These are phyloP conservation scores for Archaeoteleia sp. DNA, from an alignment of 2,888 invertebrate species.

Conservation along the genomic window DNA sequence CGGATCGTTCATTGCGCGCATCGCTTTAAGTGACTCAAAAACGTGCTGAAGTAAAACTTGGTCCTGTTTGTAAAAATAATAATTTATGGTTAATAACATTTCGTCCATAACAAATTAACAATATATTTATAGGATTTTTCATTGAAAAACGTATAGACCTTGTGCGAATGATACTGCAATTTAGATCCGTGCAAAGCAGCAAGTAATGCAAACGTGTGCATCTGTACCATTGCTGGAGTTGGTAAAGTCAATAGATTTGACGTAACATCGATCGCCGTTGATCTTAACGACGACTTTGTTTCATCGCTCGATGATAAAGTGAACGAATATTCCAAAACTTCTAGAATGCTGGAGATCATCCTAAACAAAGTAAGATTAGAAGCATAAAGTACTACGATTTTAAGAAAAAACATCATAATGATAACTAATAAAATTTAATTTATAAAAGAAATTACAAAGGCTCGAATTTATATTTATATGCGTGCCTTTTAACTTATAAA, in stretches of 20 bases:
- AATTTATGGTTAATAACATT: neutral
- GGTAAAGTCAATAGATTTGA: conserved; percentile 82
- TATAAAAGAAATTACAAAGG: too few relatives aligned
- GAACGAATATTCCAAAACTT: conserved; percentile 85
- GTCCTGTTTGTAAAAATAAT: conserved; percentile 78
- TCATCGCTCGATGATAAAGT: conserved; percentile 77
- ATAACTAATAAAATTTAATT: too few relatives aligned
- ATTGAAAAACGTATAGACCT: conserved; percentile 76
- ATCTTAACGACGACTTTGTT: conserved; percentile 75
- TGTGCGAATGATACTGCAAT: conserved; percentile 88
- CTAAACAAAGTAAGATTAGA: too few relatives aligned
- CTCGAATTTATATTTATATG: too few relatives aligned
- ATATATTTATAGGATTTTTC: conserved; percentile 74
- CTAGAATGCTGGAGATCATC: conserved; percentile 81
- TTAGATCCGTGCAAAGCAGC: conserved; percentile 86
- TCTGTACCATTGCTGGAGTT: conserved; percentile 83
- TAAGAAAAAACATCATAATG: too few relatives aligned
- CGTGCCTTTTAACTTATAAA: too few relatives aligned
- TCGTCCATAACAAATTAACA: neutral
- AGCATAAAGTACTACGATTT: too few relatives aligned
- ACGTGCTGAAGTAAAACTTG: conserved; percentile 89
- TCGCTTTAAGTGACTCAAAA: conserved; percentile 80
- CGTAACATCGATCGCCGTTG: conserved; percentile 80
- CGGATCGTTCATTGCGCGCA: conserved; percentile 80
- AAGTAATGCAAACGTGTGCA: conserved; percentile 88